phyloP scores from a whole-genome alignment of 2,888 invertebrate genomes.

The Drosophila subsilvestris region DNA sequence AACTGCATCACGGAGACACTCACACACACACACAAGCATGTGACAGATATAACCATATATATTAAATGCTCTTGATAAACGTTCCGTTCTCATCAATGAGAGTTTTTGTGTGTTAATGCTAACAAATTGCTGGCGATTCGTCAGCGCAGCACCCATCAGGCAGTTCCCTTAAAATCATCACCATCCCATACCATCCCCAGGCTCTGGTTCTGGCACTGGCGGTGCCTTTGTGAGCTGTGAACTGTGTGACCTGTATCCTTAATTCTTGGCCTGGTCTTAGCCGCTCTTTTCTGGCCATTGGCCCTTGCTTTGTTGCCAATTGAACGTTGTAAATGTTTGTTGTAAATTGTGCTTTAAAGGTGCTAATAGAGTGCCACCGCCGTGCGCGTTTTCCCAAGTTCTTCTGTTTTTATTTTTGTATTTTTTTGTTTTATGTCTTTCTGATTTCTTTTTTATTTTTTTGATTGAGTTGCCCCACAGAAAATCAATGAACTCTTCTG shows the following conservation, averaged over 20 bases:
- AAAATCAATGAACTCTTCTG: constrained; percentile 76
- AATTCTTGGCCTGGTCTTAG: constrained; percentile 53
- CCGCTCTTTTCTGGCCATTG: constrained; percentile 18
- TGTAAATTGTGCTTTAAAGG: constrained; percentile 80
- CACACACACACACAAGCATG: constrained; percentile 11
- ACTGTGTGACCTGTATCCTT: constrained; percentile 72
- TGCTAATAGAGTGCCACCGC: constrained; percentile 81
- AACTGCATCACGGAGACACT: constrained; percentile 59
- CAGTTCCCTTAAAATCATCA: constrained; percentile 38
- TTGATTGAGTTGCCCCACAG: constrained; percentile 48
- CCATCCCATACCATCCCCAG: constrained; percentile 8
- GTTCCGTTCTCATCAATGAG: constrained; percentile 59
- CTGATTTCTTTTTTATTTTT: constrained; percentile 62
- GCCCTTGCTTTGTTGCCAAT: constrained; percentile 74
- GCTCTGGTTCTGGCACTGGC: constrained; percentile 23
- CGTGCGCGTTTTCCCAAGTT: constrained; percentile 74
- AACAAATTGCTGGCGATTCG: constrained; percentile 76
- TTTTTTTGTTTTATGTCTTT: constrained; percentile 29
- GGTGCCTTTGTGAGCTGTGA: constrained; percentile 62
- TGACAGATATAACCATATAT: constrained; percentile 30
- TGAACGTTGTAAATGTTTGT: constrained; percentile 81
- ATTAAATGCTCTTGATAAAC: constrained; percentile 35
- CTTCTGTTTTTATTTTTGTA: constrained; percentile 7
- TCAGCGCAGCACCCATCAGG: constrained; percentile 42
- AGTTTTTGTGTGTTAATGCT: constrained; percentile 68